Base-by-base conservation (phyloP, 1,140 invertebrate genomes). In the Pachypsylla venusta region DNA sequence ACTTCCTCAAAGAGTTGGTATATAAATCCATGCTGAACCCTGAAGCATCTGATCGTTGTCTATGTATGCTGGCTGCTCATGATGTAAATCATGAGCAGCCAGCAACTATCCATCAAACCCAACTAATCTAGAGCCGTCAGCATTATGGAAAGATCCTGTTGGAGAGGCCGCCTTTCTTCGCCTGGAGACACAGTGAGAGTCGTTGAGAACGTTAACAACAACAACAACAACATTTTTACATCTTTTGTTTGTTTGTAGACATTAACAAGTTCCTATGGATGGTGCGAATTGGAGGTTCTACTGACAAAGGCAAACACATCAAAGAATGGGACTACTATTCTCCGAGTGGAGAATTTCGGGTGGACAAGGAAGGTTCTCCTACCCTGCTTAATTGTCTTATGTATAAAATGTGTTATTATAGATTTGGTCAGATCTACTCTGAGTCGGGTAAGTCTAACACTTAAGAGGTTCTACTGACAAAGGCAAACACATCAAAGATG, bases 191-290 rank as follows among this genome's bases (percentile, higher is more conserved):
- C n/a, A n/a, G n/a, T n/a, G n/a, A n/a, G n/a, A n/a, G n/a, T n/a
- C n/a, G n/a, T n/a, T n/a, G n/a, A n/a, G n/a, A n/a, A n/a, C n/a
- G n/a, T n/a, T n/a, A n/a, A n/a, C n/a, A n/a, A n/a, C n/a, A n/a
- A n/a, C n/a, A n/a, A n/a, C n/a, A n/a, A n/a, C n/a, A n/a, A n/a
- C n/a, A n/a, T n/a, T n/a, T n/a, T n/a, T n/a, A n/a, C n/a, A 25
- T 42, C 56, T 20, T 40, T 28, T 61, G 42, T 60, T 60, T 60
- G 57, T 57, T 70, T 70, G 27, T 68, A 87, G 85, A 96, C 72
- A 93, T 98, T 54, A 98, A 98, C 73, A 98, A 98, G 76, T 98
- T 98, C 75, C 77, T 98, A 63, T 98, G 94, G 94, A 98, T 98
- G 94, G 94, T 98, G 5, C 81, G 94, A 61, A 98, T 98, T 71